Base-by-base conservation (phyloP, 35 echinoderm and acorn worm species). In the Chiridota heheva region DNA sequence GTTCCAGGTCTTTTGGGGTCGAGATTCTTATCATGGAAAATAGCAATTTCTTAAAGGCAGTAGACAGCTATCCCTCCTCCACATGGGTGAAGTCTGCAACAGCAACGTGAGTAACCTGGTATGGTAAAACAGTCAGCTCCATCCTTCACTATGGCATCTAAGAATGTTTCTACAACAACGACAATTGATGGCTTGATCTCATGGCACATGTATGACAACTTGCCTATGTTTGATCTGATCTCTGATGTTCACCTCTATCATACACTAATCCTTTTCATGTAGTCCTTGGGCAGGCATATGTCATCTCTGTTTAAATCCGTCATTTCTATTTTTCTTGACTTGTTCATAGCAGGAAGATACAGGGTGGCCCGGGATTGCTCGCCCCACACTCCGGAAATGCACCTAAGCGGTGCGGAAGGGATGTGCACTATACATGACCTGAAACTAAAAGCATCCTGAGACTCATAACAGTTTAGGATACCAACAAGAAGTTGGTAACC, bases 241-340 rank as follows among this genome's bases (percentile, higher is more conserved):
- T 77, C 76, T 69, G 33, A 88, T 86, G 42, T 86, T 86, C 42
- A 86, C 84, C 68, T 88, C 75, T 20, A 88, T 40, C 56, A 88
- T 86, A 79, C 46, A 63, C 71, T 64, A 40, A 48, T 78, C 84
- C 59, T 34, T 64, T 64, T 78, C 84, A 20, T 40, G 41, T 64
- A 86, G 84, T 86, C 70, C 55, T 45, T 63, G 84, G 71, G 84
- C 73, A 63, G 53, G 53, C 66, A 26, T 59, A 36, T 37, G 58
- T 68, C 57, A 1, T 20, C 40, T 85, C 82, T 49, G 82, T 85
- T 46, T 73, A 40, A 27, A 74, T 85, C 68, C 82, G 36, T 73
- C 68, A 42, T 27, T 85, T 85, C n/a, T n/a, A n/a, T n/a, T n/a
- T n/a, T n/a, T n/a, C n/a, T n/a, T n/a, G n/a, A n/a, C n/a, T n/a